phyloP scores from a whole-genome alignment of 1,140 invertebrate species.

The Drosophila guanche region DNA sequence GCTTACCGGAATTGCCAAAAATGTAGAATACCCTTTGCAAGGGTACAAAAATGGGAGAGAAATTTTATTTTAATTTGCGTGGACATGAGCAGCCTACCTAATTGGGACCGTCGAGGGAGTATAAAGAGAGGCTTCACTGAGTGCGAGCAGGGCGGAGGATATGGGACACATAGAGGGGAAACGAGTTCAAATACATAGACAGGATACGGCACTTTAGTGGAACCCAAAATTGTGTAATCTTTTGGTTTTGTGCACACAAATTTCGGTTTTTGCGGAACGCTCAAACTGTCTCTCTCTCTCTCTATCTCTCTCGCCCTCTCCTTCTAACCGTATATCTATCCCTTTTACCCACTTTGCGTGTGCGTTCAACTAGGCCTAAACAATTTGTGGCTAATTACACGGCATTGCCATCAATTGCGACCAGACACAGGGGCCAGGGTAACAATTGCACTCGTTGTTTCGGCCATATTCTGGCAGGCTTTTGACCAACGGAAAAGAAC shows the following conservation, averaged over 20 bases:
- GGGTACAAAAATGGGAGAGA: constrained; percentile 32
- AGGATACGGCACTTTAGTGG: constrained; percentile 46
- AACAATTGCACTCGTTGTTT: constrained; percentile 39
- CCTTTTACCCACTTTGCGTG: constrained; percentile 13
- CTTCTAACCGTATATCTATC: not conserved
- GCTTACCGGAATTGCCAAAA: too few relatives aligned
- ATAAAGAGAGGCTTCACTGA: not conserved
- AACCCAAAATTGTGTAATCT: constrained; percentile 75
- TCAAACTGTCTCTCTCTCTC: constrained; percentile 7
- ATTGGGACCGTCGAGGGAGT: constrained; percentile 47
- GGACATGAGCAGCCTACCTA: constrained; percentile 74
- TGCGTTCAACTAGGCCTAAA: constrained; percentile 76
- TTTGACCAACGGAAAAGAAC: constrained; percentile 14
- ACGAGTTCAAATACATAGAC: constrained; percentile 17
- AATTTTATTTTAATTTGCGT: constrained; percentile 76
- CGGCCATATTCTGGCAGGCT: constrained; percentile 9
- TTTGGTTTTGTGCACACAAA: constrained; percentile 75
- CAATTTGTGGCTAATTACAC: constrained; percentile 81
- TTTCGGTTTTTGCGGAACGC: constrained; percentile 58
- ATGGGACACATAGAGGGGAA: not conserved
- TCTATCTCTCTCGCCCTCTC: not conserved
- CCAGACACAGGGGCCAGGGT: constrained; percentile 33
- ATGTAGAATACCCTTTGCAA: too few relatives aligned
- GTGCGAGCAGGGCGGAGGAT: not conserved
- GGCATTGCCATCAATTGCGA: constrained; percentile 75